phyloP scores from a whole-genome alignment of 2,888 invertebrate species.

The Phengaris arion region DNA sequence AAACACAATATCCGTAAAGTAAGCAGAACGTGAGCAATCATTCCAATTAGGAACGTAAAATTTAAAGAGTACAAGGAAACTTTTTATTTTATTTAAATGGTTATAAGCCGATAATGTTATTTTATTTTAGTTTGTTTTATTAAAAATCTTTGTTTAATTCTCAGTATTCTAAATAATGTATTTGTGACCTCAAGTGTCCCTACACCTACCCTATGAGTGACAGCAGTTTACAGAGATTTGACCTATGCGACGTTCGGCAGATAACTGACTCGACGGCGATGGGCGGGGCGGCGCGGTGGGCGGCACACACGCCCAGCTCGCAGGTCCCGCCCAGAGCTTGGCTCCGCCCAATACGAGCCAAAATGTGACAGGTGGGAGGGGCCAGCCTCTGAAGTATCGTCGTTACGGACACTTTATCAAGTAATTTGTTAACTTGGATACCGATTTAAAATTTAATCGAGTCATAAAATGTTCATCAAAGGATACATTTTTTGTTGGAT shows the following conservation, averaged over 20 bases:
- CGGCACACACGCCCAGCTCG: slow-evolving; percentile 50
- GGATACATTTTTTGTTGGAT: slow-evolving; percentile 13
- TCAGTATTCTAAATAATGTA: neutral
- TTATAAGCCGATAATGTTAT: too few relatives aligned
- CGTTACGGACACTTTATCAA: slow-evolving; percentile 76
- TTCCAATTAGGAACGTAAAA: too few relatives aligned
- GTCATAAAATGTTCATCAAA: slow-evolving; percentile 36
- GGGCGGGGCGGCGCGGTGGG: slow-evolving; percentile 65
- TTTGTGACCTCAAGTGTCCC: neutral
- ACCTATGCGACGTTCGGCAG: slow-evolving; percentile 59
- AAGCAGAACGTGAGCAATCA: too few relatives aligned
- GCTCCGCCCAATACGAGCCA: slow-evolving; percentile 54
- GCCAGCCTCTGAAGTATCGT: slow-evolving; percentile 64
- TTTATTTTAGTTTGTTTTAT: too few relatives aligned
- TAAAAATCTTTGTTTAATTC: too few relatives aligned
- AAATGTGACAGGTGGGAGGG: slow-evolving; percentile 74
- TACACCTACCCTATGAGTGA: neutral
- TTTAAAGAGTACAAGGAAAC: too few relatives aligned
- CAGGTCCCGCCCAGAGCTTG: slow-evolving; percentile 52
- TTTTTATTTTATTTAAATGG: too few relatives aligned
- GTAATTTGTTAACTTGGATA: slow-evolving; percentile 74
- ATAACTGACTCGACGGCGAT: slow-evolving; percentile 66
- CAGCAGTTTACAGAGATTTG: slow-evolving; percentile 48
- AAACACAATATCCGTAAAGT: too few relatives aligned
- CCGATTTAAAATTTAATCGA: slow-evolving; percentile 65